Base-by-base conservation (phyloP, 2,888 invertebrate genomes). In the Lydus trimaculatus region DNA sequence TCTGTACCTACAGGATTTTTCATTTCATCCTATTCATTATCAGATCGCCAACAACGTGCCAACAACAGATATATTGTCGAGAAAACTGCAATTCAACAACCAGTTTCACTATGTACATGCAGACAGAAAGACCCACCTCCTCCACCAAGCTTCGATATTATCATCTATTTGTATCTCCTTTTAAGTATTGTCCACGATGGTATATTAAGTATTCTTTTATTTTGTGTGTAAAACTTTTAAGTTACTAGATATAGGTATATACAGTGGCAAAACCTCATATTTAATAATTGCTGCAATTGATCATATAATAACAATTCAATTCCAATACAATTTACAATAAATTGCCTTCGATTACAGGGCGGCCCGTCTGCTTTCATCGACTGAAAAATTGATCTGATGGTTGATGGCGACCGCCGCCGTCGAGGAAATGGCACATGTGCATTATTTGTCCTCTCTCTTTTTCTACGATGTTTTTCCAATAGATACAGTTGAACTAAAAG, bases 271-370 rank as follows among this genome's bases (percentile, higher is more conserved):
- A 52, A 25, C 13, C 15, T 48, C 48, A 48, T 20, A 36, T 36
- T 36, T 15, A 15, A 36, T 36, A 20, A 20, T 8, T 48, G 9
- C n/a, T 23, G 2, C 20, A 48, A 48, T 48, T 43, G 48, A 23
- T 43, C 62, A 17, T n/a, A 39, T 62, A 62, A 62, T 63, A 48
- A 63, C 63, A 63, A 52, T 63, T 63, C 63, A 63, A 63, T 63
- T 63, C 52, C 63, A 39, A 52, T 63, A 63, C 52, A 63, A 63
- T 63, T 63, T 63, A 48, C 43, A 63, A 63, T 28, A 48, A 60
- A 36, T 36, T 36, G 31, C 33, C n/a, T 60, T 36, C 60, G 60
- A 31, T 60, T 36, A 60, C 25, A 52, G 0, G 52, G 52, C 52
- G 25, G 25, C 23, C 52, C 25, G 52, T 23, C 52, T 25, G 52